Evolutionary conservation across 2,888 invertebrate species (phyloP).

Genomic region (Melinaea menophilus): DNA sequence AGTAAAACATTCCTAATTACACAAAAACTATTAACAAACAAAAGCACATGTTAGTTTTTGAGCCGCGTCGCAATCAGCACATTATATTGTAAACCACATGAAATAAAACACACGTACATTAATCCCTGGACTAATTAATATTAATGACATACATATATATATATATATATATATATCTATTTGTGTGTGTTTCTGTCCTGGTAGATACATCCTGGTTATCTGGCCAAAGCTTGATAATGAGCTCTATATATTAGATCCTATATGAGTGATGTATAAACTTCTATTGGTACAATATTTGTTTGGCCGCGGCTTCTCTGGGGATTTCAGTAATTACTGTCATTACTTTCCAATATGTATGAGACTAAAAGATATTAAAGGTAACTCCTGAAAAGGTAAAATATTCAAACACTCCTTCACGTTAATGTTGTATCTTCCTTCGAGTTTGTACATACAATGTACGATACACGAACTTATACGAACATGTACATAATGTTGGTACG

Average conservation of each 20-base stretch:
- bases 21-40: not conserved
- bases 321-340: too few species aligned
- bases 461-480: too few species aligned
- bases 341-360: too few species aligned
- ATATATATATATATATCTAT: not conserved
- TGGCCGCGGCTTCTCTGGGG: too few species aligned
- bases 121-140: conserved; percentile 25
- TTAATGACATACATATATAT: conserved; percentile 12
- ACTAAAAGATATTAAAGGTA: too few species aligned
- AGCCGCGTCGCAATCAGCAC: conserved; percentile 2
- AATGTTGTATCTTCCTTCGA: too few species aligned
- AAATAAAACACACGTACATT: conserved; percentile 17
- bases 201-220: conserved; percentile 37
- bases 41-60: not conserved
- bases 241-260: conserved; percentile 3
- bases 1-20: not conserved
- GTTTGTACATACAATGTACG: too few species aligned
- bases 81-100: not conserved
- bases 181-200: conserved; percentile 11
- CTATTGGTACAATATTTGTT: too few species aligned
- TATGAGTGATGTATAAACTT: too few species aligned
- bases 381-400: too few species aligned
- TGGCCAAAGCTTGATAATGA: conserved; percentile 42
- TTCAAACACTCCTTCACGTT: too few species aligned
- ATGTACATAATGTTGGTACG: too few species aligned